These are phyloP conservation scores for Halichoeres trimaculatus DNA, from an alignment of 2,113 vertebrate genomes.

Conservation along the genomic window DNA sequence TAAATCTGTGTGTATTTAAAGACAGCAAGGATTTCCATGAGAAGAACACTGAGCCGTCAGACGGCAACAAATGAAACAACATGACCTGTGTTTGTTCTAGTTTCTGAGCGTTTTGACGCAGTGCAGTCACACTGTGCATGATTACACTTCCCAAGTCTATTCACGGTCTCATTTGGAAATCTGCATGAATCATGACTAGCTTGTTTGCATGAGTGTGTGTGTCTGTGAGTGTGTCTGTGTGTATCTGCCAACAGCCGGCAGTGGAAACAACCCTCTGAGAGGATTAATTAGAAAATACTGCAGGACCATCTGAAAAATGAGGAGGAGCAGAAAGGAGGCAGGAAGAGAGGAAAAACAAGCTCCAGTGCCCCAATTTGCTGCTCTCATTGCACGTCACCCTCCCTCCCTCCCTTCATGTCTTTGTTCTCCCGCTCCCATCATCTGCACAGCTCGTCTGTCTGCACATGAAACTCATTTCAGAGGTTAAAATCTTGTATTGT, in stretches of 20 bases:
- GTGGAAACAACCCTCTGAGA: constrained; percentile 44
- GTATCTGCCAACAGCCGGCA: constrained; percentile 26
- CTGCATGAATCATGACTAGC: constrained; percentile 40
- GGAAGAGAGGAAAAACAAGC: constrained; percentile 41
- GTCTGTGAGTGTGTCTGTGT: constrained; percentile 19
- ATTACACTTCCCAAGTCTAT: constrained; percentile 29
- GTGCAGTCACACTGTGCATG: constrained; percentile 47
- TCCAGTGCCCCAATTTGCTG: constrained; percentile 69
- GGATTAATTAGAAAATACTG: constrained; percentile 66
- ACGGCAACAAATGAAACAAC: not conserved
- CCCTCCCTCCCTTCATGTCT: constrained; percentile 38
- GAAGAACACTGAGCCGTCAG: constrained; percentile 2
- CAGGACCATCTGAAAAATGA: constrained; percentile 52
- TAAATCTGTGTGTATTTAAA: no score
- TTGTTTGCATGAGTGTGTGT: constrained; percentile 25
- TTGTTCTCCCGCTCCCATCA: constrained; percentile 46
- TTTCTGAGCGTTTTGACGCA: constrained; percentile 54
- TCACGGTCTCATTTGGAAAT: constrained; percentile 40
- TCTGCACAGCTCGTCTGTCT: constrained; percentile 35
- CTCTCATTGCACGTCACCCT: constrained; percentile 57
- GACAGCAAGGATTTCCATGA: not conserved
- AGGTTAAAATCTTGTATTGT: constrained; percentile 14
- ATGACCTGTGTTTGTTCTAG: constrained; percentile 12
- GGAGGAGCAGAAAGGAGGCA: constrained; percentile 12
- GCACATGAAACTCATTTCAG: constrained; percentile 22